These are phyloP conservation scores for Bradypus variegatus DNA, from an alignment of 2,797 vertebrate genomes.

Conservation along the genomic window DNA sequence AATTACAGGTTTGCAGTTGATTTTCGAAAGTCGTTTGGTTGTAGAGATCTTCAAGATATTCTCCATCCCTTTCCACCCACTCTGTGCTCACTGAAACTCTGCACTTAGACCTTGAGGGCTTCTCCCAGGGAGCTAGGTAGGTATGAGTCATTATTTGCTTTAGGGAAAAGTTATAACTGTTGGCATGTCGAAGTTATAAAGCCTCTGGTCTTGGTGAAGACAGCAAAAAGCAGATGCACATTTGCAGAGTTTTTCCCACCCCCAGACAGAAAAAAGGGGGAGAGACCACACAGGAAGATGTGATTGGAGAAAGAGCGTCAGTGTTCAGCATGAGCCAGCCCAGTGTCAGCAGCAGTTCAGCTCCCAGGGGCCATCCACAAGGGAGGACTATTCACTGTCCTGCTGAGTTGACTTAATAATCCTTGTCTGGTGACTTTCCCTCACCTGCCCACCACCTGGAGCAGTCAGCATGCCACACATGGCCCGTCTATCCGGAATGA, in stretches of 20 bases:
- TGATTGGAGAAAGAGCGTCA: not conserved
- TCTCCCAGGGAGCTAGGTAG: not conserved
- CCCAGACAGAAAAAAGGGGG: not conserved
- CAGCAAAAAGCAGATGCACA: not conserved
- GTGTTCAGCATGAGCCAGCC: not conserved
- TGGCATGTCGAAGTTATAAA: not conserved
- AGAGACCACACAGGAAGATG: not conserved
- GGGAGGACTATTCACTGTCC: not conserved
- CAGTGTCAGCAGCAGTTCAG: not conserved
- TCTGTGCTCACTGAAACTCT: not conserved
- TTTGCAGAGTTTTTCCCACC: not conserved
- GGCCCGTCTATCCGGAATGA: not conserved
- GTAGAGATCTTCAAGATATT: slow-evolving; percentile 6
- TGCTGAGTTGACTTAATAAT: not conserved
- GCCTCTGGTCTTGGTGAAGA: not conserved
- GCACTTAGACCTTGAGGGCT: not conserved
- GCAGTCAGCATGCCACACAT: not conserved
- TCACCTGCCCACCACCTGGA: not conserved
- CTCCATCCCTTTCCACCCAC: not conserved
- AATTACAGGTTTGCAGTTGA: slow-evolving; percentile 11
- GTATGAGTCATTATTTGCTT: not conserved
- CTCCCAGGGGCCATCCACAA: not conserved
- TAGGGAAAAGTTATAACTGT: not conserved
- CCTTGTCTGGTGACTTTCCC: not conserved
- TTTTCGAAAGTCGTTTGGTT: not conserved